These are phyloP conservation scores for Trematocara nigrifrons DNA, from an alignment of 2,113 vertebrate genomes.

Conservation along the genomic window DNA sequence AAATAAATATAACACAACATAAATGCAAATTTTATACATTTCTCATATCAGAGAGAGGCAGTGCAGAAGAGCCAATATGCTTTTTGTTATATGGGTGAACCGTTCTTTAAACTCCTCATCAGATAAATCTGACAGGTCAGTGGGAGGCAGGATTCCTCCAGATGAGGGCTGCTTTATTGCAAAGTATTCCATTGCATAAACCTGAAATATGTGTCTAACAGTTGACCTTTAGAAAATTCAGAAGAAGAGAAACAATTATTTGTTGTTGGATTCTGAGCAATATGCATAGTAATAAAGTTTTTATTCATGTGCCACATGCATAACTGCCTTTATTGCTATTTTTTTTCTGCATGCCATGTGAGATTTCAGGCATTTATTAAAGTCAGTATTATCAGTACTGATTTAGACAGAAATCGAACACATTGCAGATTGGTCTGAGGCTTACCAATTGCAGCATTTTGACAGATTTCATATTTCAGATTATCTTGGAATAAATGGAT, in stretches of 20 bases:
- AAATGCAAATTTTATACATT: neutral
- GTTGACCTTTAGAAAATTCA: neutral
- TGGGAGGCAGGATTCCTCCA: neutral
- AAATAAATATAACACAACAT: neutral
- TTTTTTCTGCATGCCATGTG: neutral
- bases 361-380: neutral
- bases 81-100: neutral
- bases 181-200: neutral
- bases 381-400: neutral
- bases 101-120: neutral
- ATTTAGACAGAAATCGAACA: neutral
- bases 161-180: neutral
- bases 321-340: neutral
- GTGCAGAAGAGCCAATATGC: neutral
- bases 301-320: neutral
- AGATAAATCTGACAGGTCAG: neutral
- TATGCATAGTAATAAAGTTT: neutral
- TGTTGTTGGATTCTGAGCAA: neutral
- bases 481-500: neutral
- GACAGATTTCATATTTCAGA: neutral
- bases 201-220: neutral
- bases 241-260: neutral
- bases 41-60: neutral
- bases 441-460: neutral
- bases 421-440: neutral